These are phyloP conservation scores for Drymodes brunneopygia DNA, from an alignment of 2,113 vertebrate species.

Conservation along the genomic window DNA sequence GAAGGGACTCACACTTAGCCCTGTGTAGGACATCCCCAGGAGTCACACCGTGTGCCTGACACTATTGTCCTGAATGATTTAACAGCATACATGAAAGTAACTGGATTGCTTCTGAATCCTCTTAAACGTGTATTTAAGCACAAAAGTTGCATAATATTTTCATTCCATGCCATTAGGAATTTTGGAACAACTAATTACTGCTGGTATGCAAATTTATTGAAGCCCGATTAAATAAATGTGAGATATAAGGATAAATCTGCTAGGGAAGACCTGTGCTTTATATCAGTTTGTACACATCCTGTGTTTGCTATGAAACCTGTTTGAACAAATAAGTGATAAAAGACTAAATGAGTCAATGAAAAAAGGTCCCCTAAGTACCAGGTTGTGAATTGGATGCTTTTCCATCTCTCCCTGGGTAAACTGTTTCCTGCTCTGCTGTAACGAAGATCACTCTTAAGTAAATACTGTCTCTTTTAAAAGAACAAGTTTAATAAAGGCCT, in stretches of 20 bases:
- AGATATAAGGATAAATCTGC: slow-evolving; percentile 10
- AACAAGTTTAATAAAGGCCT: neutral
- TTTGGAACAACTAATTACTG: slow-evolving; percentile 58
- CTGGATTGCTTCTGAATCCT: slow-evolving; percentile 29
- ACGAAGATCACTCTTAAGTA: neutral
- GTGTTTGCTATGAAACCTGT: slow-evolving; percentile 43
- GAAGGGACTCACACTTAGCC: neutral
- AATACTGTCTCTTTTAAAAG: neutral
- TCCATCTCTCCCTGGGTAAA: slow-evolving; percentile 20
- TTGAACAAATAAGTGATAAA: slow-evolving; percentile 67
- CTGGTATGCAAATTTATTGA: slow-evolving; percentile 42
- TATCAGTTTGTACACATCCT: slow-evolving; percentile 16
- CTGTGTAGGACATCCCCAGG: neutral
- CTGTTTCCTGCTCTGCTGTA: neutral
- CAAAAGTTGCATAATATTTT: slow-evolving; percentile 39
- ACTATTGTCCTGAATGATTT: neutral
- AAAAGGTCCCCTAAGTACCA: slow-evolving; percentile 10
- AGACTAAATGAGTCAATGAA: slow-evolving; percentile 31
- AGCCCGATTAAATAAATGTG: slow-evolving; percentile 57
- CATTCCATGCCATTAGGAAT: slow-evolving; percentile 17
- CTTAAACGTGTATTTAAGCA: neutral
- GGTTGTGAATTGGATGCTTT: neutral
- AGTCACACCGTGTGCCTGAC: neutral
- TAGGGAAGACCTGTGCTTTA: neutral
- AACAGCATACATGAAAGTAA: neutral